Evolutionary conservation across 2,888 invertebrate species (phyloP).

Genomic region (Drosophila macrospina): DNA sequence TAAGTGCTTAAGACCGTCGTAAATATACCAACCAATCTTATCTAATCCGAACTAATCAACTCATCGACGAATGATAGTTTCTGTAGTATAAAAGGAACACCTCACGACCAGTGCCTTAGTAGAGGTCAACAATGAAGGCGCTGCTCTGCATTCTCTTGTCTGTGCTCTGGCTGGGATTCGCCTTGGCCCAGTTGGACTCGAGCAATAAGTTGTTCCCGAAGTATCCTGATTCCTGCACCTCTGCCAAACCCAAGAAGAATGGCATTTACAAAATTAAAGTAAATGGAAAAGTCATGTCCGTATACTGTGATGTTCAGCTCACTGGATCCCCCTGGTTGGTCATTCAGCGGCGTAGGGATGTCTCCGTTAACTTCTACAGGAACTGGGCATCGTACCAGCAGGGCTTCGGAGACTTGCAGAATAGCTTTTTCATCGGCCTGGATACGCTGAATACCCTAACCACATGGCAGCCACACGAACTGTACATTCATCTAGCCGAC

Average conservation of each 20-base stretch:
- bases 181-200: not conserved
- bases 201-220: not conserved
- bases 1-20: no score
- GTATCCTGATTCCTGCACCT: conserved; percentile 34
- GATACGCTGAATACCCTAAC: conserved; percentile 87
- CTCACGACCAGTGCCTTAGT: not conserved
- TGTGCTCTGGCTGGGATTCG: conserved; percentile 9
- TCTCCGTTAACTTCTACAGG: conserved; percentile 35
- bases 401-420: conserved; percentile 31
- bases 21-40: conserved; percentile 7
- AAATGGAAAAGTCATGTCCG: conserved; percentile 25
- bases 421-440: conserved; percentile 88
- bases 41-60: not conserved
- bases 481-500: conserved; percentile 88
- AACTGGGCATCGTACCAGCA: conserved; percentile 28
- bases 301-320: conserved; percentile 25
- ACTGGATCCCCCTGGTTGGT: conserved; percentile 39
- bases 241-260: conserved; percentile 40
- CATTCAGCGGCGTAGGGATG: conserved; percentile 30
- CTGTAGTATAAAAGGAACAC: conserved; percentile 22
- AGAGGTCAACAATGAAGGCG: conserved; percentile 18
- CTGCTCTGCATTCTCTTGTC: conserved; percentile 19
- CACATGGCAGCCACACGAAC: conserved; percentile 84
- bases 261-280: conserved; percentile 39
- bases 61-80: not conserved